phyloP scores from a whole-genome alignment of 2,888 invertebrate genomes.

The Mythimna loreyi region DNA sequence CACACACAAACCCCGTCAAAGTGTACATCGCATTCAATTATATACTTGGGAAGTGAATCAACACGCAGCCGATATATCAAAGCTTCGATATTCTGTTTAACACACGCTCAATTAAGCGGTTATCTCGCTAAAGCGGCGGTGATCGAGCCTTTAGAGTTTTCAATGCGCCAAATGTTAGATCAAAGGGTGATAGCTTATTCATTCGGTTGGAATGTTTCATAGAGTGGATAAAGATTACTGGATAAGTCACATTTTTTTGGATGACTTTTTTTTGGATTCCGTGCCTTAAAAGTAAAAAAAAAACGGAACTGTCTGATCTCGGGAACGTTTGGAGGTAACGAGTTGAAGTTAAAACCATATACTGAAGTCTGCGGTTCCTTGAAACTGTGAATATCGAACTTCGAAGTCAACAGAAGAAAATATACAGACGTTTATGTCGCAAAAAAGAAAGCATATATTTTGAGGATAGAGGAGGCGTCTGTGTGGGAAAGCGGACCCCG shows the following conservation, averaged over 20 bases:
- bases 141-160: constrained; percentile 80
- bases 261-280: no score
- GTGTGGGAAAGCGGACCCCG: no score
- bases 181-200: constrained; percentile 84
- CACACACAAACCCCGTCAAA: constrained; percentile 6
- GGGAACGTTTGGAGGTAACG: no score
- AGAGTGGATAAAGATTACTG: constrained; percentile 42
- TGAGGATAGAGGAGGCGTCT: no score
- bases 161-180: constrained; percentile 82
- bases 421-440: no score
- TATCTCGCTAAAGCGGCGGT: constrained; percentile 79
- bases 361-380: no score
- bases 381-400: no score
- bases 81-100: constrained; percentile 80
- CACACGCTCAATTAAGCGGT: constrained; percentile 81
- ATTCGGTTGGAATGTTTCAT: constrained; percentile 80
- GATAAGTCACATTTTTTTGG: constrained; percentile 34
- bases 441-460: no score
- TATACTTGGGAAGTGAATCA: constrained; percentile 51
- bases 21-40: constrained; percentile 46
- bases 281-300: no score
- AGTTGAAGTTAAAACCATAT: no score
- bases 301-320: no score
- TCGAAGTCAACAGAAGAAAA: no score
- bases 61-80: constrained; percentile 73